Evolutionary conservation across 2,888 invertebrate genomes (phyloP).

Genomic region (Dynastes grantii): DNA sequence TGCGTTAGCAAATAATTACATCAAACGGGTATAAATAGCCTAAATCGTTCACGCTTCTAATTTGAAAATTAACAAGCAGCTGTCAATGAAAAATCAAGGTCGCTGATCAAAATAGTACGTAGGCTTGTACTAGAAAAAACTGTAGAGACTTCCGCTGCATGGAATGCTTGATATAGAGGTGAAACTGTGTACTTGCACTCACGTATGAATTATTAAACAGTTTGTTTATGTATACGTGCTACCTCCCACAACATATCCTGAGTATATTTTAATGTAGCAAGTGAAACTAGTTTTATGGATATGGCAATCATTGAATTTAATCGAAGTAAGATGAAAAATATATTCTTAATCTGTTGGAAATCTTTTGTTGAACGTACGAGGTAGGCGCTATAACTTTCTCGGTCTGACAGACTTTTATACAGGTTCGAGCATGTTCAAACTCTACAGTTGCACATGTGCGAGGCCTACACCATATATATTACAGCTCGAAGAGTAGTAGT

Average conservation of each 20-base stretch:
- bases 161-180: neutral
- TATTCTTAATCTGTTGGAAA: neutral
- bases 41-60: neutral
- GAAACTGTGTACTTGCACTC: neutral
- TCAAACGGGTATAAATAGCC: neutral
- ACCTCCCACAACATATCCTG: neutral
- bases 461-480: too few relatives aligned
- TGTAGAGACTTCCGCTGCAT: slow-evolving; percentile 33
- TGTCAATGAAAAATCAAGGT: slow-evolving; percentile 37
- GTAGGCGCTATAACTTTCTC: too few relatives aligned
- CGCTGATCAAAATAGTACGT: slow-evolving; percentile 4
- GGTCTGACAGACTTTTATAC: too few relatives aligned
- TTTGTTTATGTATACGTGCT: neutral
- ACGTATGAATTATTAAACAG: neutral
- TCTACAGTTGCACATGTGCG: too few relatives aligned
- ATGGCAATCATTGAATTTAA: neutral
- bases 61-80: slow-evolving; percentile 31
- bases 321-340: neutral
- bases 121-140: neutral
- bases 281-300: slow-evolving; percentile 3
- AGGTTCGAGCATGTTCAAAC: too few relatives aligned
- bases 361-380: neutral
- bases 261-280: slow-evolving; percentile 11
- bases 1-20: slow-evolving; percentile 4
- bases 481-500: too few relatives aligned